Evolutionary conservation across 2,888 invertebrate genomes (phyloP), one percentile per base, ranked within the genome.

Genomic region (Xylocampa areola): DNA sequence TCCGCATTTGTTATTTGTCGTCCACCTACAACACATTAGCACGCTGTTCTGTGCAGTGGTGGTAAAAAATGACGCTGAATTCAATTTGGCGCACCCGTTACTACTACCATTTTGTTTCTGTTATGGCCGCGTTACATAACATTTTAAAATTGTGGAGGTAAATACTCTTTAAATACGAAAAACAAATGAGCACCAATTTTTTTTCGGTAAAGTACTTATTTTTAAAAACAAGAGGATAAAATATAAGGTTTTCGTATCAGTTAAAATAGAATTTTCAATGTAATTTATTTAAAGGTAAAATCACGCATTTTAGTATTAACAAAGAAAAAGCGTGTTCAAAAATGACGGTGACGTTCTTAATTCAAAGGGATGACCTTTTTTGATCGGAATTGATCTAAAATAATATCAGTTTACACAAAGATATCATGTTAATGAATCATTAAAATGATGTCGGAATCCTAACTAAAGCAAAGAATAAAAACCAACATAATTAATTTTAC

Each of bases 51-150:
- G 41, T 35, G 43, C 40, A 51, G 33, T 33, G 25, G 39, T 45
- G 49, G 68, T 70, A 73, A 74, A 80, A 79, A 80, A 77, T 71
- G 55, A 67, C 59, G 25, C 41, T 52, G 62, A 65, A 74, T 79
- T 79, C 79, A 79, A 80, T 80, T 77, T 65, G 45, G 60, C 53
- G 51, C 80, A 80, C 62, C 79, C 67, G 80, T 73, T 68, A 60
- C 76, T 68, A 30, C 29, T 52, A 33, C 61, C 58, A 60, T 67
- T 53, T 58, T 47, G 45, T 50, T 68, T 60, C 49, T 53, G 47
- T 61, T 64, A 53, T 49, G 44, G 53, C 14, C 17, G 7, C 13
- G n/a, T 6, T 27, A 40, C 27, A 48, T 59, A n/a, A n/a, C n/a
- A 62, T 57, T 58, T 69, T 59, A 45, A 29, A 57, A 54, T 49